phyloP scores from a whole-genome alignment of 2,113 vertebrate species.

The Oxyura jamaicensis region DNA sequence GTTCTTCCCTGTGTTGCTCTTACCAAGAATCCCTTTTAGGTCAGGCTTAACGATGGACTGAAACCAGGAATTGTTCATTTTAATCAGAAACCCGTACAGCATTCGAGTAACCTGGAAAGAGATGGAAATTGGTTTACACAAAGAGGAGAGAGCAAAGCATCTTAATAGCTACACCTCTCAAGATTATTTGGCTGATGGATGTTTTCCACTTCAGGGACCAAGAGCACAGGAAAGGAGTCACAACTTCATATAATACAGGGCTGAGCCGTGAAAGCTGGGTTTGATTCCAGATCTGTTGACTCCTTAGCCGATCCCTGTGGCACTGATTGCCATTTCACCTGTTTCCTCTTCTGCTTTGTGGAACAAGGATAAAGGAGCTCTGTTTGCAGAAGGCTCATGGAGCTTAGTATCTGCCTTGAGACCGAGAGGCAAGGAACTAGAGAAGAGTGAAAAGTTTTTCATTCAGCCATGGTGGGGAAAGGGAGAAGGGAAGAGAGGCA shows the following conservation, averaged over 20 bases:
- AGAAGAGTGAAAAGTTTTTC: background rate
- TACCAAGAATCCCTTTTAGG: conserved; percentile 75
- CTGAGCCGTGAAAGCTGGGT: background rate
- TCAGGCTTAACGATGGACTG: conserved; percentile 84
- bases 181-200: background rate
- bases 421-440: background rate
- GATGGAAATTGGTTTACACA: background rate
- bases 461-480: background rate
- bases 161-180: background rate
- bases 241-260: background rate
- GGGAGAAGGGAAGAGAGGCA: background rate
- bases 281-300: background rate
- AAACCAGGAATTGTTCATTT: conserved; percentile 93
- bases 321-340: background rate
- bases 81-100: conserved; percentile 89
- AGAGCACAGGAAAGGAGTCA: background rate
- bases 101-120: conserved; percentile 84
- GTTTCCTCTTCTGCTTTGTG: background rate
- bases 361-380: background rate
- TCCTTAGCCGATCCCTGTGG: background rate
- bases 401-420: background rate
- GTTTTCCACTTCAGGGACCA: background rate
- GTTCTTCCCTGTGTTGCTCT: conserved; percentile 11
- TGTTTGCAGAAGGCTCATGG: background rate
- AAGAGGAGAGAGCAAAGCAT: background rate